Evolutionary conservation across 2,113 vertebrate species (phyloP).

Genomic region (Chaenogobius annularis): DNA sequence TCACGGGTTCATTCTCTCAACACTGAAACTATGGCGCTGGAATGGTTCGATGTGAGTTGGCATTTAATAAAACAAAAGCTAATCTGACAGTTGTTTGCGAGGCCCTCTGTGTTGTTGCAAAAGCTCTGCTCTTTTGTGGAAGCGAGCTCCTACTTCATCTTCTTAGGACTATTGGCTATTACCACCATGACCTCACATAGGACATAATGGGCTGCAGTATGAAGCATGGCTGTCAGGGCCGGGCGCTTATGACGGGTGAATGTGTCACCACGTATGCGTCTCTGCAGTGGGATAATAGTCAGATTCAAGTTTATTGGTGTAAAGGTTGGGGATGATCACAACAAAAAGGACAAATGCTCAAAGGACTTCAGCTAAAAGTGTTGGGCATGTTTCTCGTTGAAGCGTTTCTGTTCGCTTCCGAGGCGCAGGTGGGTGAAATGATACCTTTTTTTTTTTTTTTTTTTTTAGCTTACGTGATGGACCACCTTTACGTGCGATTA

Average conservation of each 20-base stretch:
- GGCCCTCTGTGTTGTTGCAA: constrained; percentile 11
- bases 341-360: not conserved
- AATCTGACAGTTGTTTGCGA: constrained; percentile 36
- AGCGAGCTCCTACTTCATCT: constrained; percentile 18
- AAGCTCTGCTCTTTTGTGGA: constrained; percentile 15
- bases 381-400: not conserved
- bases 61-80: constrained; percentile 62
- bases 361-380: not conserved
- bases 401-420: not conserved
- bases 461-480: constrained; percentile 9
- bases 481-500: constrained; percentile 3
- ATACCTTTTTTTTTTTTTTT: not conserved
- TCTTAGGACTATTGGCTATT: constrained; percentile 1
- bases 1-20: constrained; percentile 54
- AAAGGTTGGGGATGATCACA: not conserved
- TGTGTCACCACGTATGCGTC: constrained; percentile 37
- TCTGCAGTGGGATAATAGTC: constrained; percentile 45
- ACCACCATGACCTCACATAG: not conserved
- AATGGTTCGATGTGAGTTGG: constrained; percentile 62
- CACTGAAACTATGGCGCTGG: constrained; percentile 31
- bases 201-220: not conserved
- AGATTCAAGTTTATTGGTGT: constrained; percentile 4
- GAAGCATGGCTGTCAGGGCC: constrained; percentile 8
- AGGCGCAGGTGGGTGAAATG: not conserved
- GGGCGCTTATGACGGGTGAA: constrained; percentile 35